Percentiles rank a stretch among this genome's conserved stretches.
phyloP scores from a whole-genome alignment of 2,113 vertebrate species.

The Nothocercus nigrocapillus region DNA sequence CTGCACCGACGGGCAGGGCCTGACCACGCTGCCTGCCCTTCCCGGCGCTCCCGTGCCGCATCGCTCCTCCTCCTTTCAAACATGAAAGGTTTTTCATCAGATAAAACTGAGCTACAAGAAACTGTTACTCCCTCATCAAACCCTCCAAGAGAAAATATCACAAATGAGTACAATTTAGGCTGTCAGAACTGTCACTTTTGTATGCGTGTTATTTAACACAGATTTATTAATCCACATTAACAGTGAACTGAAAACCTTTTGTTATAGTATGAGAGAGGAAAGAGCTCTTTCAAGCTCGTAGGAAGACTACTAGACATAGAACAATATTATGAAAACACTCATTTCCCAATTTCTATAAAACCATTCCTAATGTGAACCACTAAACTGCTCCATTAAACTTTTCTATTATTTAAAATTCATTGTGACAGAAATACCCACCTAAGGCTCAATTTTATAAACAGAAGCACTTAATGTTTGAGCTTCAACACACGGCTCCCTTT shows the following conservation, averaged over 20 bases:
- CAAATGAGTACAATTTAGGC: not conserved
- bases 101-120: not conserved
- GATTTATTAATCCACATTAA: constrained; percentile 44
- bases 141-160: not conserved
- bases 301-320: not conserved
- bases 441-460: not conserved
- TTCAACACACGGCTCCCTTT: not conserved
- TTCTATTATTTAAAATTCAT: not conserved
- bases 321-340: not conserved
- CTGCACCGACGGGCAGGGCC: not conserved
- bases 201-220: not conserved
- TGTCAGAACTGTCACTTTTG: constrained; percentile 18
- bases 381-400: not conserved
- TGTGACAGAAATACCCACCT: not conserved
- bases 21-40: not conserved
- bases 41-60: not conserved
- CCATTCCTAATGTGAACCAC: not conserved
- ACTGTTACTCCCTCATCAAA: not conserved
- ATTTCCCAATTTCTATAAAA: not conserved
- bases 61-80: not conserved
- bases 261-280: not conserved
- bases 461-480: not conserved
- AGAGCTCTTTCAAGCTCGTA: not conserved
- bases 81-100: not conserved
- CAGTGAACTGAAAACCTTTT: not conserved